Evolutionary conservation across 1,140 invertebrate genomes (phyloP), one percentile per base, ranked within the genome.

Genomic region (Vanessa atalanta): DNA sequence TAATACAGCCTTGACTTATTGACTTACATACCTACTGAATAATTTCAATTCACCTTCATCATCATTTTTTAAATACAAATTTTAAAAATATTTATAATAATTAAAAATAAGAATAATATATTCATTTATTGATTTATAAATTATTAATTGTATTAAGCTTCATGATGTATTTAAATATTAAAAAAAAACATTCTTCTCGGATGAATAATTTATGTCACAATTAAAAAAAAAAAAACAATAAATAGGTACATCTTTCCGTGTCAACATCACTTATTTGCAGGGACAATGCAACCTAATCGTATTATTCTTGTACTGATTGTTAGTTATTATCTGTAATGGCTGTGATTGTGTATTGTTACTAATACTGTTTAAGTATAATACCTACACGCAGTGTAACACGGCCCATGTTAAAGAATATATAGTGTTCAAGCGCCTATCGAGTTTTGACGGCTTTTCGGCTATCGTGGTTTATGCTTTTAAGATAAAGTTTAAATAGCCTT

Each of bases 1-100:
- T 53, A 51, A 55, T 23, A 6, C 20, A 37, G 31, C 70, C 70
- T 72, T 72, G 70, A 72, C 70, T 72, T 63, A 72, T 55, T 72
- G 51, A 65, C 70, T 65, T 57, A 72, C 50, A 57, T 65, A 64
- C 50, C 20, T 9, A 57, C 7, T 23, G 3, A 57, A 23, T 13
- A 13, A 57, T 13, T 20, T 20, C 3, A 53, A n/a, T 53, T n/a
- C 4, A 51, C 5, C 4, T 53, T 53, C 15, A 53, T 43, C 37
- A 53, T 16, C 4, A 50, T 53, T n/a, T 16, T 53, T 53, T 53
- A 53, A n/a, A n/a, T 53, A 1, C 3, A 20, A n/a, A 55, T 26
- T 20, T 13, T 4, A 11, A 23, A 50, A 11, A 8, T 50, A 6
- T 50, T 50, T 50, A 50, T 50, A 3, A 11, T 15, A 9, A 50